phyloP scores from a whole-genome alignment of 2,113 vertebrate genomes.

The Numenius arquata region DNA sequence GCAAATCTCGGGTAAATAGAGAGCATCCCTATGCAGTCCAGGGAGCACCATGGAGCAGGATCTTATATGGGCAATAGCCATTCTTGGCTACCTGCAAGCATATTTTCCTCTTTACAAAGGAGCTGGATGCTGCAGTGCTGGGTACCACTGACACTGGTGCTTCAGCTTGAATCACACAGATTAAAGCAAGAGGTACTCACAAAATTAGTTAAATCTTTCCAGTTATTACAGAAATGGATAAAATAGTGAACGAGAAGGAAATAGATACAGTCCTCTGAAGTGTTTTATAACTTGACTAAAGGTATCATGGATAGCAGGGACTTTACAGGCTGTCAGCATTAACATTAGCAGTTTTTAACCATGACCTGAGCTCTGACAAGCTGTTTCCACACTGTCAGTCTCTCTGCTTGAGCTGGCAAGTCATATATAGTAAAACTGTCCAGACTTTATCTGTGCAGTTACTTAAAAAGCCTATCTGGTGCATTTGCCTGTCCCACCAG shows the following conservation, averaged over 20 bases:
- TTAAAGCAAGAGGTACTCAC: neutral
- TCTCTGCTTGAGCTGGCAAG: conserved; percentile 66
- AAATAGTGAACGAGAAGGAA: neutral
- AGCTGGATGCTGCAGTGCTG: neutral
- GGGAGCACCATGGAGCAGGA: neutral
- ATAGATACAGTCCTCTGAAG: neutral
- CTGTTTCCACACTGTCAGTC: conserved; percentile 69
- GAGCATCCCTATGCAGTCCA: neutral
- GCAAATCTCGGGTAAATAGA: neutral
- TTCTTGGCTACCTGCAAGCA: neutral
- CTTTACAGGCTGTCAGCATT: conserved; percentile 68
- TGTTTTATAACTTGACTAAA: conserved; percentile 63
- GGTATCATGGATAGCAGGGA: conserved; percentile 59
- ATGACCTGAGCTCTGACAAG: conserved; percentile 68
- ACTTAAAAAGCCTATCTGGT: conserved; percentile 60
- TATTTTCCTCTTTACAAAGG: neutral
- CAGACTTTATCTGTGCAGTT: conserved; percentile 62
- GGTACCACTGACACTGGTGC: neutral
- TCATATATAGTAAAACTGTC: conserved; percentile 62
- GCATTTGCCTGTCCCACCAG: conserved; percentile 8
- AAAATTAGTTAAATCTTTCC: neutral
- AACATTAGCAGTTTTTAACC: conserved; percentile 68
- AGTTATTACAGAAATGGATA: neutral
- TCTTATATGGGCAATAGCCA: neutral
- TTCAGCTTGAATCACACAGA: neutral